Conservation (phyloP, 2,113 vertebrate species). For the Brachyhypopomus occidentalis region DNA sequence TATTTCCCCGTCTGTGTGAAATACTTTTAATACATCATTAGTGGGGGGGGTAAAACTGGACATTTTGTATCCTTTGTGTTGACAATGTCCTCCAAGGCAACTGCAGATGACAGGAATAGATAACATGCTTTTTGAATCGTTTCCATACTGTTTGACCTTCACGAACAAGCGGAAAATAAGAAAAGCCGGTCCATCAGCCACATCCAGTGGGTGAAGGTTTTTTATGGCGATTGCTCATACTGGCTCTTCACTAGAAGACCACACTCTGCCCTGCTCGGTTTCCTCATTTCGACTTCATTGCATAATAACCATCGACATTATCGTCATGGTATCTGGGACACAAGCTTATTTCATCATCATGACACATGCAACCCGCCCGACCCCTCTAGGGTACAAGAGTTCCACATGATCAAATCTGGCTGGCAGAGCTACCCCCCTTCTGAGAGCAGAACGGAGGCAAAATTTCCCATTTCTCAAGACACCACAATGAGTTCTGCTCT, state of each 20-base stretch:
- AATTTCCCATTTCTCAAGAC: no score
- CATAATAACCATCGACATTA: background rate
- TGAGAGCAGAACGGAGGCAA: background rate
- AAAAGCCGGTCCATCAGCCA: background rate
- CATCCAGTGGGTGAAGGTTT: background rate
- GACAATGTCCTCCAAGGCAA: constrained; percentile 16
- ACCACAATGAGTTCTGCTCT: background rate
- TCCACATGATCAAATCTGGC: constrained; percentile 12
- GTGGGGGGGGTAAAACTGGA: constrained; percentile 42
- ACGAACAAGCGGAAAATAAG: background rate
- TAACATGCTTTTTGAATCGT: constrained; percentile 25
- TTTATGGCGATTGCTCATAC: background rate
- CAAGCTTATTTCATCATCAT: background rate
- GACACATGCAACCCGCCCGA: background rate
- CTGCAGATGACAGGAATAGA: constrained; percentile 30
- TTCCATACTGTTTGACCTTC: constrained; percentile 50
- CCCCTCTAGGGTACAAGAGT: background rate
- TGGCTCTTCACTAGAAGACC: background rate
- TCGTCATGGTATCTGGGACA: constrained; percentile 20
- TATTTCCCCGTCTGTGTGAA: constrained; percentile 63
- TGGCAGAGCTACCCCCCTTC: background rate
- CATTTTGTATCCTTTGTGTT: constrained; percentile 17
- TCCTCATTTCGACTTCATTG: background rate
- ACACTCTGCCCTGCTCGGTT: background rate
- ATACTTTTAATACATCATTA: constrained; percentile 66